Conservation (phyloP, 2,888 invertebrate genomes). For the Venustoraphidia nigricollis region DNA sequence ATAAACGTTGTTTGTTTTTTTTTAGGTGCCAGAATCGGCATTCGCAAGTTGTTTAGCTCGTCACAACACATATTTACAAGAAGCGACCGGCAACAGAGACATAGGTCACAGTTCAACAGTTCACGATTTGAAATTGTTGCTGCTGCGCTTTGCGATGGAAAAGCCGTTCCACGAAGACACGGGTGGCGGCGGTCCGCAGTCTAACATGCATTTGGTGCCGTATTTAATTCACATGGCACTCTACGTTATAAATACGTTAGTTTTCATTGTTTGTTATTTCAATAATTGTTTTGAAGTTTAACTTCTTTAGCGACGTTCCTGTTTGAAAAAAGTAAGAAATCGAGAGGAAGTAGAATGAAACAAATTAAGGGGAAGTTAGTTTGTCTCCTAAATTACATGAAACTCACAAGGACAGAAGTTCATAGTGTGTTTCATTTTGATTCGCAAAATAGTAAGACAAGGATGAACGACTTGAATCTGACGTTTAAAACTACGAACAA, state of each 20-base stretch:
- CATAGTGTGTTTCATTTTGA: too few relatives aligned
- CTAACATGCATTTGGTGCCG: conserved; percentile 93
- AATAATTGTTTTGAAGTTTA: too few relatives aligned
- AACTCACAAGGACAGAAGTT: too few relatives aligned
- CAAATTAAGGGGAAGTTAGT: too few relatives aligned
- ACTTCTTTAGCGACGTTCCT: too few relatives aligned
- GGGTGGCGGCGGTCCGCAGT: conserved; percentile 91
- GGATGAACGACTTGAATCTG: too few relatives aligned
- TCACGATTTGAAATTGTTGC: conserved; percentile 82
- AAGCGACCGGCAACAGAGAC: conserved; percentile 57
- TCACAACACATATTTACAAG: conserved; percentile 72
- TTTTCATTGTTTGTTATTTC: conserved; percentile 12
- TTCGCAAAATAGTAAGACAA: too few relatives aligned
- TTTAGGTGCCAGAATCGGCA: conserved; percentile 65
- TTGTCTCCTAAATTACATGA: too few relatives aligned
- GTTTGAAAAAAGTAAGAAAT: too few relatives aligned
- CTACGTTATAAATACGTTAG: conserved; percentile 80
- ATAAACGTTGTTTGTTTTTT: too few relatives aligned
- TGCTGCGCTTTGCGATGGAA: conserved; percentile 81
- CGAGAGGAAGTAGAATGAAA: too few relatives aligned
- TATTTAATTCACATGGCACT: conserved; percentile 89
- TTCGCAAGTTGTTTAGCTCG: conserved; percentile 88
- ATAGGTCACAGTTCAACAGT: conserved; percentile 69
- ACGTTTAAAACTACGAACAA: too few relatives aligned
- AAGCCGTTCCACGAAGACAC: conserved; percentile 96